Base-by-base conservation (phyloP, 2,113 vertebrate species). In the Anguilla rostrata region DNA sequence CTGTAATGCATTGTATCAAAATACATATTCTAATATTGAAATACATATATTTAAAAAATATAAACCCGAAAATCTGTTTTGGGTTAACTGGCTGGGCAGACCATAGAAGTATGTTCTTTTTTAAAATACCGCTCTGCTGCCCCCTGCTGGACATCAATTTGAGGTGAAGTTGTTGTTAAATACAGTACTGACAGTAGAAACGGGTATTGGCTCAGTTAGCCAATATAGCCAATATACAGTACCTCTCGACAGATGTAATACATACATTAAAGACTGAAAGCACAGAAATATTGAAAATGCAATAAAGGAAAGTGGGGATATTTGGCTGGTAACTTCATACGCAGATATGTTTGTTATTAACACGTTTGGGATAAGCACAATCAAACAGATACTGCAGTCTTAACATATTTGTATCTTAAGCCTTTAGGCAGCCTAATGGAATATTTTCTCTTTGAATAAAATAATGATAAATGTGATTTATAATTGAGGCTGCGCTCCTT, bases 1-100 rank as follows among this genome's bases (percentile, higher is more conserved):
- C 92, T 94, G 92, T 91, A 95, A 94, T 95, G 94, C 92, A 93
- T 93, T 85, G 78, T 66, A 81, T 57, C 46, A 57, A 43, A 63
- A 41, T 75, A 14, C 7, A 22, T 41, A 29, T 39, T 46, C 8
- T 46, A 6, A 46, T 46, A 46, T 46, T 6, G 1, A 46, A 3
- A 34, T 12, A 34, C 26, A 39, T 11, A 40, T 40, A 34, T 9
- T 8, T 16, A 8, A 75, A 75, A 84, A 84, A 75, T 2, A 4
- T 78, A 43, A 71, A 34, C 39, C 71, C 26, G 39, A 29, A 39
- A n/a, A 43, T 22, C 8, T 84, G 63, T n/a, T 78, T 75, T 15
- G 43, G 12, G 43, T 39, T 43, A 22, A 78, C 0, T 53, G 9
- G 12, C 49, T 1, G 15, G 71, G 16, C 63, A 75, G 39, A 60